Percentiles rank a stretch among this genome's conserved stretches.
phyloP scores from a whole-genome alignment of 2,888 invertebrate species.

The Dromius quadrimaculatus region DNA sequence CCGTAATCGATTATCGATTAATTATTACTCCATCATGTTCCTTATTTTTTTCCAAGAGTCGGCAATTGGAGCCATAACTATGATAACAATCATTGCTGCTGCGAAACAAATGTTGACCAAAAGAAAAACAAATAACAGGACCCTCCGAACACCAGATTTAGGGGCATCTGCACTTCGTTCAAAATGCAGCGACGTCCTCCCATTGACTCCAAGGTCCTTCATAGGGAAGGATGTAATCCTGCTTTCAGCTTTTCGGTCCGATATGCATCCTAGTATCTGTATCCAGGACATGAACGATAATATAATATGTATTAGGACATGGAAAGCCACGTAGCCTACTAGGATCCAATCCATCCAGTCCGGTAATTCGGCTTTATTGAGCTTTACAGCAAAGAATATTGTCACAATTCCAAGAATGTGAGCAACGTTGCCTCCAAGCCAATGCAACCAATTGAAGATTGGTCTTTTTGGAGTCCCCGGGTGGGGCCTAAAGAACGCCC shows the following conservation, averaged over 20 bases:
- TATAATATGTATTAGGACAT: constrained; percentile 87
- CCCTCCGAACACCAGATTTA: constrained; percentile 81
- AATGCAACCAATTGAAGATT: constrained; percentile 93
- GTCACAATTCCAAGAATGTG: constrained; percentile 91
- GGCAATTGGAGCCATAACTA: constrained; percentile 81
- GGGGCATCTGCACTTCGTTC: constrained; percentile 84
- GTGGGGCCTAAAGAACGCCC: constrained; percentile 87
- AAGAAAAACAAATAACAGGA: constrained; percentile 82
- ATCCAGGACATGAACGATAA: constrained; percentile 71
- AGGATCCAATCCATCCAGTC: constrained; percentile 90
- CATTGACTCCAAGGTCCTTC: constrained; percentile 82
- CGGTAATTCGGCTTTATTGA: constrained; percentile 88
- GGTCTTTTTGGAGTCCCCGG: constrained; percentile 84
- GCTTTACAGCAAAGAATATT: constrained; percentile 90
- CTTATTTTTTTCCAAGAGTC: constrained; percentile 68
- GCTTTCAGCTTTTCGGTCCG: constrained; percentile 79
- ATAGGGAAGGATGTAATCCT: constrained; percentile 86
- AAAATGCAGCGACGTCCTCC: constrained; percentile 72
- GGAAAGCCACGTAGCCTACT: constrained; percentile 89
- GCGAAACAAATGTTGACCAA: constrained; percentile 78
- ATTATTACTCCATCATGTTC: constrained; percentile 13
- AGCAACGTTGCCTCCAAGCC: constrained; percentile 88
- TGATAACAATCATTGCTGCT: constrained; percentile 79
- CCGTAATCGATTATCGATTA: too few species aligned
- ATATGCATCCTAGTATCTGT: constrained; percentile 82